Evolutionary conservation across 2,797 vertebrate species (phyloP), one percentile per base, ranked within the genome.

Genomic region (Rhinichthys osculus): DNA sequence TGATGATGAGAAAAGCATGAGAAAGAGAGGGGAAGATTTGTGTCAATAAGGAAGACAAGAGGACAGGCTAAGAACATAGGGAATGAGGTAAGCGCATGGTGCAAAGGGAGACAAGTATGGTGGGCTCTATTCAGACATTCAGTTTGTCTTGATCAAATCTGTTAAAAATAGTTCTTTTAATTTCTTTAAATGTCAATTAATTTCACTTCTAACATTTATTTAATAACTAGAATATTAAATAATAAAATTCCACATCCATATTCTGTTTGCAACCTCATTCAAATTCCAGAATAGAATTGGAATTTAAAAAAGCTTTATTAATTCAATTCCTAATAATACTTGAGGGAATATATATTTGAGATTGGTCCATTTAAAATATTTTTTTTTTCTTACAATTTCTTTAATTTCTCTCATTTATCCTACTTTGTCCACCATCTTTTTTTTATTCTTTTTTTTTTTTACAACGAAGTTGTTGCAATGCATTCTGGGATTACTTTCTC

Each of bases 1-100:
- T 54, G 47, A 66, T 52, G 71, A 78, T 52, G 77, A 7, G 64
- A 90, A 87, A 88, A 87, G 85, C 86, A 87, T 85, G 89, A 90
- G 88, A 67, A 71, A 44, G 38, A 30, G 42, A 80, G 23, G 13
- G 72, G 81, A 59, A 71, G 33, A 81, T 30, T 30, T 73, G 42
- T 72, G 23, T 23, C 73, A 76, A 69, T 42, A 35, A 40, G 5
- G 74, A 70, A 10, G 38, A 62, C 47, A 78, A 0, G 69, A 17
- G 42, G 70, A 79, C 70, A 59, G 86, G 86, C 84, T 82, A 73
- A 89, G 84, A 73, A n/a, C 35, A 81, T 11, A 83, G 19, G 85
- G 71, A 85, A 72, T 23, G 77, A 59, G n/a, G 11, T 59, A 11
- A 80, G 35, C 14, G n/a, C 23, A 17, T 83, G 59, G 59, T 84